These are phyloP conservation scores for Lathamus discolor DNA, from an alignment of 2,113 vertebrate genomes.

Conservation along the genomic window DNA sequence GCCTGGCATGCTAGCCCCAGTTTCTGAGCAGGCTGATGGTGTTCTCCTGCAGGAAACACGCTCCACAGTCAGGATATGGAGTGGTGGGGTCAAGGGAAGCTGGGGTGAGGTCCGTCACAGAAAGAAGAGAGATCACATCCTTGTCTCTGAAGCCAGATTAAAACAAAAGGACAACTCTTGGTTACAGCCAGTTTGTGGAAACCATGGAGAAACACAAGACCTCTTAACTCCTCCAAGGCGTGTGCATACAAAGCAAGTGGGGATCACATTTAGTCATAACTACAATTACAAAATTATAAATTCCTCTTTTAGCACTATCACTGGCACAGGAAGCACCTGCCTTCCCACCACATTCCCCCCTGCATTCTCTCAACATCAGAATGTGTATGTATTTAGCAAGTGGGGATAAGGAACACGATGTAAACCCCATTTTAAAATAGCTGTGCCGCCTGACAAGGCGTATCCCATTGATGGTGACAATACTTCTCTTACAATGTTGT, in stretches of 20 bases:
- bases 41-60: accelerated
- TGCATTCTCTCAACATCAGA: not conserved
- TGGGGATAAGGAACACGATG: not conserved
- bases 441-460: not conserved
- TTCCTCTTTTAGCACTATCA: not conserved
- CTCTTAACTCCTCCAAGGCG: not conserved
- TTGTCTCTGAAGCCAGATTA: not conserved
- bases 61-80: not conserved
- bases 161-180: not conserved
- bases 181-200: not conserved
- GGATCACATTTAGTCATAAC: not conserved
- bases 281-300: not conserved
- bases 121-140: not conserved
- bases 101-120: not conserved
- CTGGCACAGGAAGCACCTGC: not conserved
- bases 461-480: not conserved
- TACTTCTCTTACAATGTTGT: not conserved
- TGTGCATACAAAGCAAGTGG: not conserved
- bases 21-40: not conserved
- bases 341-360: not conserved
- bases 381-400: not conserved
- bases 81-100: not conserved
- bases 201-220: not conserved
- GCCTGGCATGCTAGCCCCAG: accelerated
- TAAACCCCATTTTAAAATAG: not conserved